Percentiles rank a stretch among this genome's conserved stretches.
These are phyloP conservation scores for Entomobrya proxima DNA, from an alignment of 2,888 invertebrate species.

Conservation along the genomic window DNA sequence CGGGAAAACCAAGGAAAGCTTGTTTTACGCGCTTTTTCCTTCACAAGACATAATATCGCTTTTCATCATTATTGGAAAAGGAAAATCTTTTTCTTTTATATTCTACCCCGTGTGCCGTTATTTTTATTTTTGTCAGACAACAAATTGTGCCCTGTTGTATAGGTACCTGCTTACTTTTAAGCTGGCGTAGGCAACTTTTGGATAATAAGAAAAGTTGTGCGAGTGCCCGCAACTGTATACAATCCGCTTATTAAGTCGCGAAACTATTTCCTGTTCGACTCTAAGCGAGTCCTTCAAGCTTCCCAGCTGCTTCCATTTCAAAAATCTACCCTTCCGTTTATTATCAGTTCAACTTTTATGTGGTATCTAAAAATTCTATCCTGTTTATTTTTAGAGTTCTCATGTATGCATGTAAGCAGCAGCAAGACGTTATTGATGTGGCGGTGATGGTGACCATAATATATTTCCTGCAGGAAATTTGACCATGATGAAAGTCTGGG, in stretches of 20 bases:
- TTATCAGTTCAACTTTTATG: too few species aligned
- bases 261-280: neutral
- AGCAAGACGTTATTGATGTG: too few species aligned
- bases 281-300: too few species aligned
- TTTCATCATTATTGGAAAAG: neutral
- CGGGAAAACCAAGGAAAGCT: neutral
- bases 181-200: neutral
- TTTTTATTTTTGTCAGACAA: neutral
- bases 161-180: neutral
- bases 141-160: conserved; percentile 5
- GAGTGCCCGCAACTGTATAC: neutral
- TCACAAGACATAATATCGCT: neutral
- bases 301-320: too few species aligned
- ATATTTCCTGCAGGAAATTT: too few species aligned
- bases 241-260: neutral
- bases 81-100: neutral
- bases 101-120: neutral
- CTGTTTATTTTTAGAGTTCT: too few species aligned
- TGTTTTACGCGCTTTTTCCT: neutral
- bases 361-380: too few species aligned
- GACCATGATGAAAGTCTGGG: too few species aligned
- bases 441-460: too few species aligned
- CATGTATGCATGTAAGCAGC: too few species aligned
- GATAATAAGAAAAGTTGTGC: neutral
- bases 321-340: too few species aligned